Evolutionary conservation across 2,888 invertebrate genomes (phyloP), one percentile per base, ranked within the genome.

Genomic region (Entomobrya proxima): DNA sequence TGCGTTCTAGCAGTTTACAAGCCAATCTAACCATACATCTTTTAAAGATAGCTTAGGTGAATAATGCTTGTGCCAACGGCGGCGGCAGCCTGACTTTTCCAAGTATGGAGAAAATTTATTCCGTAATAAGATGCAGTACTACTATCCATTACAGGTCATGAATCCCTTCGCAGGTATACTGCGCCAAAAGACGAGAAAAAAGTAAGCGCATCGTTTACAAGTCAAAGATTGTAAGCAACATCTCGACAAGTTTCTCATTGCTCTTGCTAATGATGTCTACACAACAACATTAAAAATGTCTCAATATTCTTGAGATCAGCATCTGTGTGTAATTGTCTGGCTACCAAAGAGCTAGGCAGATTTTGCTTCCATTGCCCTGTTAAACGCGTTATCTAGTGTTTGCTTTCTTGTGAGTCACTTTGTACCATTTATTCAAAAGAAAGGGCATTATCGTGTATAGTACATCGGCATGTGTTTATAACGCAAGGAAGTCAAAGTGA

Each of bases 271-370:
- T 67, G 67, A 67, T 67, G 67, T 67, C 67, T 40, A 67, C 67
- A 67, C 40, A 35, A 32, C 27, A 32, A 52, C 74, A 75, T 77
- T 77, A 77, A 77, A 75, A 58, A 77, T 77, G 76, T 77, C 76
- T 77, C 55, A 77, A 77, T 77, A 44, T 37, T 5, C 50, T 35
- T 6, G 2, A 64, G 47, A 64, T 47, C 47, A 24, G 78, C 78
- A 78, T 78, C 64, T 78, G 64, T 50, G 78, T 40, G 47, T 78
- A 78, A 78, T 78, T 64, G 78, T 67, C 47, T 64, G 47, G n/a
- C 67, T 64, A 40, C 15, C 27, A 74, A 15, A 50, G n/a, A n/a
- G n/a, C n/a, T 11, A 69, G 13, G 32, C 30, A 74, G 30, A 24
- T 30, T 50, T 15, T 69, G 37, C 4, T 4, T 30, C 13, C 30